Evolutionary conservation across 1,140 invertebrate genomes (phyloP).

Genomic region (Arion vulgaris): DNA sequence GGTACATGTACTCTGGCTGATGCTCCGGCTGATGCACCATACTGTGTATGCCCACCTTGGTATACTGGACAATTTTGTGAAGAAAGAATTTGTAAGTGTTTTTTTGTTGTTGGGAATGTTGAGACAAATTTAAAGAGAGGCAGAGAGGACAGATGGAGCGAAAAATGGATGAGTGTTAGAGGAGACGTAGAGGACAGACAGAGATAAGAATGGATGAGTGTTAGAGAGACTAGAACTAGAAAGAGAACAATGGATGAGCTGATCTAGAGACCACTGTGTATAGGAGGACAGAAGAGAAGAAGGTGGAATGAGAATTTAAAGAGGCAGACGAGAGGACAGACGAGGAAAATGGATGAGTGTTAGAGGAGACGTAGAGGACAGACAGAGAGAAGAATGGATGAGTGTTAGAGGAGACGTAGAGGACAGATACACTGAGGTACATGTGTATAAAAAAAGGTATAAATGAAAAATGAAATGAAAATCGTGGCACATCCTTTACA

Average conservation of each 20-base stretch:
- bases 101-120: not conserved
- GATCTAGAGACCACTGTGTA: too few species aligned
- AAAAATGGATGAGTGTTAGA: not conserved
- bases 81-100: not conserved
- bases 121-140: not conserved
- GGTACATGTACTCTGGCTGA: too few species aligned
- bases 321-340: not conserved
- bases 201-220: not conserved
- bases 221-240: not conserved
- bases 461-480: too few species aligned
- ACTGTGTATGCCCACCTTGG: not conserved
- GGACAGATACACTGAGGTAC: too few species aligned
- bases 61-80: not conserved
- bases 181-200: not conserved
- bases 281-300: not conserved
- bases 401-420: not conserved
- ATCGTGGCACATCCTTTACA: too few species aligned
- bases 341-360: not conserved
- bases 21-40: not conserved
- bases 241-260: too few species aligned
- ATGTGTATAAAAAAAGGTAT: too few species aligned
- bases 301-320: not conserved
- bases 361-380: not conserved
- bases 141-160: not conserved
- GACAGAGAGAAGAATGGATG: not conserved